These are phyloP conservation scores for Eristalis pertinax DNA, from an alignment of 2,888 invertebrate species.

Conservation along the genomic window DNA sequence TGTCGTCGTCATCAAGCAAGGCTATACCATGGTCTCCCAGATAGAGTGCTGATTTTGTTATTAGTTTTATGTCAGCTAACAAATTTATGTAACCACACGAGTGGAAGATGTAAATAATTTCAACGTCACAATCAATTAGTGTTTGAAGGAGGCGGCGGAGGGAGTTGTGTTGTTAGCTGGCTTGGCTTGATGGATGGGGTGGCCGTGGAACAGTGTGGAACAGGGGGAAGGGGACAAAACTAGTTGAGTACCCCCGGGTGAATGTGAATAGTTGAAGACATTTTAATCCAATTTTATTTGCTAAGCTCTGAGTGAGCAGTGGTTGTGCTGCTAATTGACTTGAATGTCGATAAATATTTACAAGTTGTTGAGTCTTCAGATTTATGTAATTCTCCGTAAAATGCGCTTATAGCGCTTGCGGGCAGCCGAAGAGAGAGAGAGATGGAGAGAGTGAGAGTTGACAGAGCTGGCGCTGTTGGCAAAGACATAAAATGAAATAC, in stretches of 20 bases:
- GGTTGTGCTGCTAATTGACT: constrained; percentile 42
- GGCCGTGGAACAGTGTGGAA: background rate
- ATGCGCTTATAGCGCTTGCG: constrained; percentile 11
- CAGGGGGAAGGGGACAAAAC: constrained; percentile 8
- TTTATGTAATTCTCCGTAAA: constrained; percentile 25
- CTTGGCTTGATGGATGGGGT: constrained; percentile 23
- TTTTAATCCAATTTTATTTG: constrained; percentile 69
- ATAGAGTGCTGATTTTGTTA: constrained; percentile 66
- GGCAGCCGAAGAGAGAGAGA: background rate
- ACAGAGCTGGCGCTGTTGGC: background rate
- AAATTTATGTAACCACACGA: constrained; percentile 68
- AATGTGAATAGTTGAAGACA: constrained; percentile 41
- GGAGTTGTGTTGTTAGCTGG: constrained; percentile 6
- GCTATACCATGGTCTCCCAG: background rate
- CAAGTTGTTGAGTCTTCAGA: constrained; percentile 38
- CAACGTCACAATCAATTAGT: constrained; percentile 70
- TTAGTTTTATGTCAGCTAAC: constrained; percentile 69
- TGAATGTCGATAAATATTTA: constrained; percentile 39
- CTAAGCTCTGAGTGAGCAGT: constrained; percentile 37
- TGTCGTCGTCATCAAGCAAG: background rate
- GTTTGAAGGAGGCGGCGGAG: constrained; percentile 23
- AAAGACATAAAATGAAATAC: background rate
- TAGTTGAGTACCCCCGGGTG: background rate
- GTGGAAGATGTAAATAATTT: constrained; percentile 63
- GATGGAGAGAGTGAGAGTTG: background rate